Evolutionary conservation across 2,888 invertebrate species (phyloP), one percentile per base, ranked within the genome.

Genomic region (Pterostichus niger): DNA sequence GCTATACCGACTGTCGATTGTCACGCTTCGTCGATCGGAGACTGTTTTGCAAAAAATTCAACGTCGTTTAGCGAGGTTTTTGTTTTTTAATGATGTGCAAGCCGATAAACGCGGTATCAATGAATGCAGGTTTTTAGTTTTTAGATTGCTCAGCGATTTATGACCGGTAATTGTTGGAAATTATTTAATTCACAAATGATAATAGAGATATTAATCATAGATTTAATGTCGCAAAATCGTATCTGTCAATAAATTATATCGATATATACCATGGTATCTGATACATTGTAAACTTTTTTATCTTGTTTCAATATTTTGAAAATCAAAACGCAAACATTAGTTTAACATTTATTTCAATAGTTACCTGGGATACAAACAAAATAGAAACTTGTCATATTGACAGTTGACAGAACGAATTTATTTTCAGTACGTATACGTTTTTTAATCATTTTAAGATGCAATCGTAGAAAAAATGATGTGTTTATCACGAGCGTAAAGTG

Each of bases 1-100:
- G 33, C 54, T 5, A 35, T 77, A 56, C 77, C 31, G 73, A 46
- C 49, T 73, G 73, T 73, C 77, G 77, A 77, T 77, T 77, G 77
- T 77, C 56, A 77, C 77, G 77, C 77, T 77, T 56, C 54, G 77
- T 13, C 54, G 56, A 40, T 35, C 40, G 15, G 56, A 35, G 17
- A 56, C 54, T 52, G 54, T 24, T 15, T 17, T 46, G 56, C 77
- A 77, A 77, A 77, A 77, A 77, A 56, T 77, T 77, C 31, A 77
- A 77, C 77, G 77, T 15, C 77, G 17, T 31, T 77, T 64, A 64
- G 35, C 24, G 24, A 11, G 11, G 59, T 64, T 64, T 64, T 64
- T 64, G 64, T 64, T 64, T 64, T 64, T 56, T 56, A 17, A 40
- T 64, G 64, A 64, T 64, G 35, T 64, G 64, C 35, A 64, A 64